phyloP scores from a whole-genome alignment of 2,113 vertebrate genomes.

The Amphiprion percula region DNA sequence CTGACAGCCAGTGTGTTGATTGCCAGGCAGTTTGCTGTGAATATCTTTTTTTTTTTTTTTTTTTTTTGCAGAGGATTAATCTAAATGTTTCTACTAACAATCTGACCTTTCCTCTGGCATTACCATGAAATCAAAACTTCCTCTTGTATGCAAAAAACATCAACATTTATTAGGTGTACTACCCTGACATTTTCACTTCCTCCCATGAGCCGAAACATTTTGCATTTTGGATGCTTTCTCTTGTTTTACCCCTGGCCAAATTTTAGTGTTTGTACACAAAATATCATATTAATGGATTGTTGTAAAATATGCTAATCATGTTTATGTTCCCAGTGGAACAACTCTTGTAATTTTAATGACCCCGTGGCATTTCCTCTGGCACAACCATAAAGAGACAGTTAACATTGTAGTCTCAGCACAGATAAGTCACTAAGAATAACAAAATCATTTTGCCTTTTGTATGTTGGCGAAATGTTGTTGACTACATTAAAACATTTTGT shows the following conservation, averaged over 20 bases:
- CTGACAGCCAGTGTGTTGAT: not conserved
- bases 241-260: not conserved
- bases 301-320: not conserved
- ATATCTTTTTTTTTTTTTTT: not conserved
- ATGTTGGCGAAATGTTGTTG: conserved; percentile 14
- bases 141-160: not conserved
- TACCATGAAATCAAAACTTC: not conserved
- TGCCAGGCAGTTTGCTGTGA: not conserved
- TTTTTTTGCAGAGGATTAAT: not conserved
- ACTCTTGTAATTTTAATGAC: conserved; percentile 26
- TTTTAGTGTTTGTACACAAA: not conserved
- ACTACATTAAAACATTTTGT: conserved; percentile 9
- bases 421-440: conserved; percentile 16
- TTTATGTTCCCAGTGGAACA: conserved; percentile 19
- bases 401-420: not conserved
- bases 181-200: not conserved
- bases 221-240: not conserved
- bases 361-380: conserved; percentile 43
- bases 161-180: not conserved
- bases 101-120: not conserved
- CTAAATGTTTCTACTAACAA: not conserved
- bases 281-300: not conserved
- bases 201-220: not conserved
- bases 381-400: not conserved
- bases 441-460: not conserved